A percentile compares a stretch with the other conserved stretches of the same genome.
Conservation (phyloP, 2,797 vertebrate genomes). For the Distichodus sexfasciatus region DNA sequence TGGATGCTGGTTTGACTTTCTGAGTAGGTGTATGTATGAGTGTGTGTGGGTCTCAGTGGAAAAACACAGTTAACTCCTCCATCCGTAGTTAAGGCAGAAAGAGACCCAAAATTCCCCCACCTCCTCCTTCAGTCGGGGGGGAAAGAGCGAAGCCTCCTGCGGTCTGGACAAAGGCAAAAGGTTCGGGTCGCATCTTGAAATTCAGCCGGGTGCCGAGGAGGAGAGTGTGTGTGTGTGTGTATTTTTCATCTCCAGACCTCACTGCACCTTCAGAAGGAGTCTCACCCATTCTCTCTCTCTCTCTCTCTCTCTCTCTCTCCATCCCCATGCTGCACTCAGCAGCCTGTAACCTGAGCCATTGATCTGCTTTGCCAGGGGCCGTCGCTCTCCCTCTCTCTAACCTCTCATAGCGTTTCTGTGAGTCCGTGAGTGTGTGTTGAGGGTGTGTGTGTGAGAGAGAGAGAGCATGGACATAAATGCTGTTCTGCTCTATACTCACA, state of each 20-base stretch:
- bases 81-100: neutral
- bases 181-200: constrained; percentile 23
- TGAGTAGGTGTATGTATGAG: neutral
- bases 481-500: neutral
- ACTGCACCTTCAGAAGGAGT: constrained; percentile 32
- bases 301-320: constrained; percentile 5
- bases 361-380: constrained; percentile 34
- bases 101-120: neutral
- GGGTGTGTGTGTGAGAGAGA: neutral
- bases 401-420: constrained; percentile 18
- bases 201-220: constrained; percentile 20
- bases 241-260: constrained; percentile 41
- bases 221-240: constrained; percentile 31
- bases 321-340: constrained; percentile 7
- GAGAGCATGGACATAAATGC: neutral
- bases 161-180: neutral
- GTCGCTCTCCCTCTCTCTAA: neutral
- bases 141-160: neutral
- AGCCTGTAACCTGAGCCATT: constrained; percentile 42
- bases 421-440: no score
- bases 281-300: constrained; percentile 9
- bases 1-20: neutral
- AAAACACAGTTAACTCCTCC: constrained; percentile 12
- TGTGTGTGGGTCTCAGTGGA: constrained; percentile 2
- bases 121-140: neutral